phyloP scores from a whole-genome alignment of 2,113 vertebrate species.

The Menidia beryllina region DNA sequence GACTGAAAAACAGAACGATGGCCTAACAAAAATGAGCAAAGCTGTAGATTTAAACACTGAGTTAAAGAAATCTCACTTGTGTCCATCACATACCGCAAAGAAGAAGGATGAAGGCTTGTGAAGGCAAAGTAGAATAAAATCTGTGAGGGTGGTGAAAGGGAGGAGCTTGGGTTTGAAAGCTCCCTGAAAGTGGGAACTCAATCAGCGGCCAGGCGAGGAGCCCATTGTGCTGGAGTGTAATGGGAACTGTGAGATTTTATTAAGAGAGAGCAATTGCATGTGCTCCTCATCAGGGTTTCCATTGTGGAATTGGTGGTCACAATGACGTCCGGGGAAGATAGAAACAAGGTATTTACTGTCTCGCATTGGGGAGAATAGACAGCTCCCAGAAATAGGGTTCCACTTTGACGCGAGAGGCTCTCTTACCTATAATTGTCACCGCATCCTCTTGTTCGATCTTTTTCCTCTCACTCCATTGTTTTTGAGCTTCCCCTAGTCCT shows the following conservation, averaged over 20 bases:
- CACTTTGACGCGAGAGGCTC: conserved; percentile 66
- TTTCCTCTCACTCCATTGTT: conserved; percentile 60
- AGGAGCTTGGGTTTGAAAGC: conserved; percentile 64
- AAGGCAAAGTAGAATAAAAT: conserved; percentile 29
- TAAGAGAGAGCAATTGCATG: conserved; percentile 85
- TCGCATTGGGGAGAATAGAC: conserved; percentile 73
- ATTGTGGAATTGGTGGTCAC: conserved; percentile 80
- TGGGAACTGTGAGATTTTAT: conserved; percentile 87
- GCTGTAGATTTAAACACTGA: neutral
- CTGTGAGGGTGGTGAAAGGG: conserved; percentile 38
- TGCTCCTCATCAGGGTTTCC: conserved; percentile 81
- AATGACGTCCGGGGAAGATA: conserved; percentile 73
- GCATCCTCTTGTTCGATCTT: conserved; percentile 66
- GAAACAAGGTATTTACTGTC: conserved; percentile 82
- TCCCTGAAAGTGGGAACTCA: conserved; percentile 80
- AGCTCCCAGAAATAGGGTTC: conserved; percentile 70
- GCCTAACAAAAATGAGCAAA: neutral
- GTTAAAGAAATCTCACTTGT: conserved; percentile 35
- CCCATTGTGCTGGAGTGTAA: conserved; percentile 81
- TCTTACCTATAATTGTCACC: conserved; percentile 72
- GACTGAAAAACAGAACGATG: neutral
- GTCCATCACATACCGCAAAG: neutral
- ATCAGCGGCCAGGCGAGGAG: conserved; percentile 77
- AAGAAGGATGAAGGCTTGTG: conserved; percentile 16
- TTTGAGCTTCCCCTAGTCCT: conserved; percentile 27